Conservation (phyloP, 2,797 vertebrate species). For the Tragopan temminckii region DNA sequence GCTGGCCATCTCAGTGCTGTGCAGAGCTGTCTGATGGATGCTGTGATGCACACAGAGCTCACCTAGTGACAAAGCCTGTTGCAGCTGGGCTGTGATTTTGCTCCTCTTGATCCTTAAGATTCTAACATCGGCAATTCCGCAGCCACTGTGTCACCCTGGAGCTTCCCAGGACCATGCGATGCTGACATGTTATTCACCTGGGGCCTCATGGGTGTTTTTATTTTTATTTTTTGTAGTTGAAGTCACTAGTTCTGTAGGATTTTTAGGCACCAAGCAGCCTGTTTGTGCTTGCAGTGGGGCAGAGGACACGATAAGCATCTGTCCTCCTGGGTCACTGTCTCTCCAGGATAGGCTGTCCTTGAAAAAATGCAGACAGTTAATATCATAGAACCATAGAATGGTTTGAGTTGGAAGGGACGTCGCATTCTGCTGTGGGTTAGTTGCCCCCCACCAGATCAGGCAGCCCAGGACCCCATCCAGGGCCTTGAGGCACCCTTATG, state of each 20-base stretch:
- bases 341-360: neutral
- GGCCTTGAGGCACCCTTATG: no score
- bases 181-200: neutral
- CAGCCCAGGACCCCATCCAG: no score
- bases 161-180: neutral
- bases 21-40: neutral
- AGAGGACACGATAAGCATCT: accelerated
- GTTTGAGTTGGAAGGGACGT: neutral
- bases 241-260: neutral
- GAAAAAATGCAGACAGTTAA: neutral
- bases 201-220: neutral
- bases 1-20: neutral
- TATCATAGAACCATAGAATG: neutral
- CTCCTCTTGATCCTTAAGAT: neutral
- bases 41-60: neutral
- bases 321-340: neutral
- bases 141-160: accelerated
- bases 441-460: no score
- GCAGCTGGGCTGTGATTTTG: accelerated
- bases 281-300: neutral
- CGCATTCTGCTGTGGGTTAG: neutral
- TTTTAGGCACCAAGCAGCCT: neutral
- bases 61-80: neutral
- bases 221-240: neutral
- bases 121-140: no score